A percentile compares a stretch with the other conserved stretches of the same genome.
phyloP scores from a whole-genome alignment of 2,113 vertebrate species.

The Petrocephalus zakoni region DNA sequence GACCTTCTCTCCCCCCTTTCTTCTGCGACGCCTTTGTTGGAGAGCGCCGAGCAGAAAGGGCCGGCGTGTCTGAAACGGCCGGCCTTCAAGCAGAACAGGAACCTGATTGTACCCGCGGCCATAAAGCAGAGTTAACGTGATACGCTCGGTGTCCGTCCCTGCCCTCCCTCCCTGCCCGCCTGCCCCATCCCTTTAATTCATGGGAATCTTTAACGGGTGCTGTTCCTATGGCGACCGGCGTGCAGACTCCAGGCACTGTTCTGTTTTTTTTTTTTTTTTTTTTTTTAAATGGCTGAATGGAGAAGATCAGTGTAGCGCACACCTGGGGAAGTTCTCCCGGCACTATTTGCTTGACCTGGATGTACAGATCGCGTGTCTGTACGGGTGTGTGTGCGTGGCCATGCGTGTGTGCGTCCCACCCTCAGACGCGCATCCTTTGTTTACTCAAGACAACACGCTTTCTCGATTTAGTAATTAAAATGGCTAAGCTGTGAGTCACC shows the following conservation, averaged over 20 bases:
- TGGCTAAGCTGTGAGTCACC: neutral
- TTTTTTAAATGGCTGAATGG: neutral
- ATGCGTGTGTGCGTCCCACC: neutral
- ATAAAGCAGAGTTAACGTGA: neutral
- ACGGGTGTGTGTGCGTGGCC: neutral
- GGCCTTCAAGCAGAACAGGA: constrained; percentile 1
- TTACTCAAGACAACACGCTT: neutral
- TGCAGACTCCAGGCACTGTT: neutral
- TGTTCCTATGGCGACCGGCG: constrained; percentile 16
- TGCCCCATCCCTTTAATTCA: neutral
- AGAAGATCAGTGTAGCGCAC: neutral
- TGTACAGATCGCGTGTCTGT: neutral
- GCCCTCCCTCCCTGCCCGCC: neutral
- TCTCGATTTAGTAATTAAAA: neutral
- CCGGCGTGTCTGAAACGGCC: neutral
- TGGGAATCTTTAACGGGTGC: constrained; percentile 9
- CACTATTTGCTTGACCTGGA: constrained; percentile 2
- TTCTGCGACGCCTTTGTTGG: neutral
- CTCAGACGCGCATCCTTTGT: neutral
- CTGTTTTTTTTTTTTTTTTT: neutral
- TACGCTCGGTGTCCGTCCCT: neutral
- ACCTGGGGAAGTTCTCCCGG: neutral
- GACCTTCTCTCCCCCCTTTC: neutral
- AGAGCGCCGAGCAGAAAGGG: neutral
- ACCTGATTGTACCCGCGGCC: neutral